These are phyloP conservation scores for Augiades crinisus DNA, from an alignment of 2,888 invertebrate genomes.

Conservation along the genomic window DNA sequence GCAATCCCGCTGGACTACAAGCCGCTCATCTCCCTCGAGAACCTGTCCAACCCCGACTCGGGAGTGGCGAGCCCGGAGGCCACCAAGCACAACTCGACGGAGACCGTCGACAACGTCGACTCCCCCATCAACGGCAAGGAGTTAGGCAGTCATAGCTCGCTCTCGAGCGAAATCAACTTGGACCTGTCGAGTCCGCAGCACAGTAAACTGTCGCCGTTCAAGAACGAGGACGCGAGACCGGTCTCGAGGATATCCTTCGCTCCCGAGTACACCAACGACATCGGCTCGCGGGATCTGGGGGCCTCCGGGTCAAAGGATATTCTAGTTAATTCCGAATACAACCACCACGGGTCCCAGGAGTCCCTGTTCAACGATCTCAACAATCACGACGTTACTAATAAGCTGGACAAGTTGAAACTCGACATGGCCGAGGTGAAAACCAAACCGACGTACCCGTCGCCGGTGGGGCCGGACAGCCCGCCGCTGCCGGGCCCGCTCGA, in stretches of 20 bases:
- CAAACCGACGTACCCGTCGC: slow-evolving; percentile 51
- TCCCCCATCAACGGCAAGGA: slow-evolving; percentile 70
- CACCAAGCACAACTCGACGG: slow-evolving; percentile 79
- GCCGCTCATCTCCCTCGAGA: slow-evolving; percentile 63
- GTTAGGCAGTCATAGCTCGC: slow-evolving; percentile 67
- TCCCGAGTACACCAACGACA: slow-evolving; percentile 65
- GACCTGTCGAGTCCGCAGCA: slow-evolving; percentile 78
- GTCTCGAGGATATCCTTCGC: slow-evolving; percentile 58
- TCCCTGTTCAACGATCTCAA: slow-evolving; percentile 46
- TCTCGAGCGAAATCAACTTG: slow-evolving; percentile 81
- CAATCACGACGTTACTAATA: slow-evolving; percentile 46
- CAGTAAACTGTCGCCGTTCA: slow-evolving; percentile 57
- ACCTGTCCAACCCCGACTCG: slow-evolving; percentile 74
- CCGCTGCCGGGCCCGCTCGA: slow-evolving; percentile 45
- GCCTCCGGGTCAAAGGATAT: slow-evolving; percentile 60
- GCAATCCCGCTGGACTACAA: slow-evolving; percentile 65
- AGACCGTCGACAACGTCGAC: slow-evolving; percentile 73
- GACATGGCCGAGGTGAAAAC: slow-evolving; percentile 51
- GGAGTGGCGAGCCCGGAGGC: slow-evolving; percentile 81
- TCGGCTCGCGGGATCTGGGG: slow-evolving; percentile 67
- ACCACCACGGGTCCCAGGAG: slow-evolving; percentile 52
- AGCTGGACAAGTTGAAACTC: slow-evolving; percentile 60
- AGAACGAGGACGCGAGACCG: slow-evolving; percentile 62
- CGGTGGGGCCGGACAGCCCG: slow-evolving; percentile 43
- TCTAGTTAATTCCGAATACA: slow-evolving; percentile 63